Base-by-base conservation (phyloP, 1,140 invertebrate species). In the Drosophila saltans region DNA sequence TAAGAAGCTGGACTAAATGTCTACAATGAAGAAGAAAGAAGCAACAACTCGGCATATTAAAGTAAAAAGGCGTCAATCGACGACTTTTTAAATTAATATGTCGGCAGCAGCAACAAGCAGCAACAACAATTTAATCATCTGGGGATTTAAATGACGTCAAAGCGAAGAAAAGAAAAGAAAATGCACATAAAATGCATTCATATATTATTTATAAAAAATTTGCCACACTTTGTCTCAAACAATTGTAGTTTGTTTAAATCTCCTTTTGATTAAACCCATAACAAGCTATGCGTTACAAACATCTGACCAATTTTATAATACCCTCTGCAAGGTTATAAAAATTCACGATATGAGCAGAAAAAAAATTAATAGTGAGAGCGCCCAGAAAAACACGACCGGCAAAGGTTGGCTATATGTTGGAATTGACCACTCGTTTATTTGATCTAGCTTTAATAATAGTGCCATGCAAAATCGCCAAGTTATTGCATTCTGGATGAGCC, bases 1-100 rank as follows among this genome's bases (percentile, higher is more conserved):
- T 93, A 99, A 99, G 93, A 99, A 99, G 91, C 78, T 92, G 78
- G 91, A 92, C 81, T 92, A 92, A 80, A 76, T 59, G 56, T 75
- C 76, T 66, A 45, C 81, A 41, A 30, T n/a, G 33, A 66, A 62
- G 66, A 55, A 76, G 48, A 28, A 62, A 78, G 57, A 56, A 75
- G 66, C 66, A 75, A 30, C 43, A 74, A 65, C 10, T 78, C 56
- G 70, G 61, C 75, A 78, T 89, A 86, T 88, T 86, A 86, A 88
- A 88, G n/a, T 71, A 74, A 56, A 66, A 16, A 80, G 80, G 63
- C 84, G 66, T 60, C 65, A 30, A 28, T 7, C 16, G 64, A 69
- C 67, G 83, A 79, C 74, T 80, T 6, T 45, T 0, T 81, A 65
- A 64, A 84, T 81, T 91, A 90, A 86, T 90, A 84, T 91, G 75